Evolutionary conservation across 2,888 invertebrate species (phyloP).

Genomic region (Drosophila affinis): DNA sequence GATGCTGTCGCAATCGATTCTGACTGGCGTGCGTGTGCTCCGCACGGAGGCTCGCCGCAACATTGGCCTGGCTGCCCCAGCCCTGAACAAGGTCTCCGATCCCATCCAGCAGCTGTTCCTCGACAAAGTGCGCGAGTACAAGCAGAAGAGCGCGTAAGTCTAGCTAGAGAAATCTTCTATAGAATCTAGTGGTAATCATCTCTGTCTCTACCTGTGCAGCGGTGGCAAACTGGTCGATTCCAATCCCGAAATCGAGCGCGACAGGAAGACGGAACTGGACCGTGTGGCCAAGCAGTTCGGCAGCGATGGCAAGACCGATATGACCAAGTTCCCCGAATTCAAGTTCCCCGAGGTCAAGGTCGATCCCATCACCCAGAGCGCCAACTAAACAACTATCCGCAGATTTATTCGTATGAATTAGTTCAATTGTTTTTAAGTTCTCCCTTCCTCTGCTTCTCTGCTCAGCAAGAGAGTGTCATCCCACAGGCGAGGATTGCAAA

Average conservation of each 20-base stretch:
- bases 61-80: slow-evolving; percentile 89
- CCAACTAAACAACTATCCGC: slow-evolving; percentile 36
- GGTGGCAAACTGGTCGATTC: slow-evolving; percentile 93
- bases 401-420: slow-evolving; percentile 28
- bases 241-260: slow-evolving; percentile 89
- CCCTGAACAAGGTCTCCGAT: slow-evolving; percentile 89
- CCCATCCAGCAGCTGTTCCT: slow-evolving; percentile 97
- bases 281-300: slow-evolving; percentile 91
- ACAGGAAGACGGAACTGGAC: slow-evolving; percentile 90
- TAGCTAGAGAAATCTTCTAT: not conserved
- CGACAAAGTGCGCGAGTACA: slow-evolving; percentile 96
- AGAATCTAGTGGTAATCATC: not conserved
- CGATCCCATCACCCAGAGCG: slow-evolving; percentile 86
- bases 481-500: slow-evolving; percentile 16
- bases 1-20: slow-evolving; percentile 86
- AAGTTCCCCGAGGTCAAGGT: slow-evolving; percentile 90
- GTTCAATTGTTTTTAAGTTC: slow-evolving; percentile 68
- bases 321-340: slow-evolving; percentile 95
- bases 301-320: slow-evolving; percentile 90
- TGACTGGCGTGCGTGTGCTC: slow-evolving; percentile 85
- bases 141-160: slow-evolving; percentile 91
- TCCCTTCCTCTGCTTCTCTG: slow-evolving; percentile 15
- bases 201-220: slow-evolving; percentile 83
- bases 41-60: slow-evolving; percentile 87
- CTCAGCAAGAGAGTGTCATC: slow-evolving; percentile 5